phyloP scores from a whole-genome alignment of 2,113 vertebrate species.

The Tetrao urogallus region DNA sequence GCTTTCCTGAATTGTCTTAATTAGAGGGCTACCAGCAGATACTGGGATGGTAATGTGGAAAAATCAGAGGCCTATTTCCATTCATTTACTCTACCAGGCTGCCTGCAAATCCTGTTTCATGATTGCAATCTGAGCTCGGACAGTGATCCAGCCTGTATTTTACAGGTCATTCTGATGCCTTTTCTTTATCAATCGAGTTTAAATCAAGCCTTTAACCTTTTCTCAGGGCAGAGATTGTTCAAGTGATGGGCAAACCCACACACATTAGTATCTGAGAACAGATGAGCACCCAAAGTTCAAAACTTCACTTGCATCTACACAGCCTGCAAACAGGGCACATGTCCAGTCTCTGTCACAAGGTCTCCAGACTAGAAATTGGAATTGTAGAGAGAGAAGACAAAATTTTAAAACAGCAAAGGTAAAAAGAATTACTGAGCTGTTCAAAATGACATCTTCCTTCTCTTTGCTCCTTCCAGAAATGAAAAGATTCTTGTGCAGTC shows the following conservation, averaged over 20 bases:
- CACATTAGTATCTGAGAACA: constrained; percentile 7
- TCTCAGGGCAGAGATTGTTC: constrained; percentile 19
- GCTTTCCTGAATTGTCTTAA: background rate
- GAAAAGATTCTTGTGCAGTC: background rate
- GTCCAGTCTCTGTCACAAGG: background rate
- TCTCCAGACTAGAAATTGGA: background rate
- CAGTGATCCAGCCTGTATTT: constrained; percentile 10
- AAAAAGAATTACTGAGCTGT: background rate
- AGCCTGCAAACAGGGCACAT: constrained; percentile 1
- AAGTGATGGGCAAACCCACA: background rate
- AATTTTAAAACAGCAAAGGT: background rate
- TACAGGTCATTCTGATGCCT: constrained; percentile 46
- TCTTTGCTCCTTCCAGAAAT: too few species aligned
- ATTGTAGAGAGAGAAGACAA: background rate
- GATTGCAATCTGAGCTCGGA: background rate
- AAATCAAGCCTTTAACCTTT: constrained; percentile 47
- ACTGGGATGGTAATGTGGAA: background rate
- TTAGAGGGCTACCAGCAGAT: background rate
- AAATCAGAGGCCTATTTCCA: constrained; percentile 12
- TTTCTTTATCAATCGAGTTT: constrained; percentile 53
- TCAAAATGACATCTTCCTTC: constrained; percentile 16
- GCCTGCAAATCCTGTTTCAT: constrained; percentile 7
- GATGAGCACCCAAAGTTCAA: constrained; percentile 4
- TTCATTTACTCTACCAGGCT: constrained; percentile 4
- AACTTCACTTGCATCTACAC: background rate